phyloP scores from a whole-genome alignment of 2,797 vertebrate species.

The Notoglanidium macrostoma region DNA sequence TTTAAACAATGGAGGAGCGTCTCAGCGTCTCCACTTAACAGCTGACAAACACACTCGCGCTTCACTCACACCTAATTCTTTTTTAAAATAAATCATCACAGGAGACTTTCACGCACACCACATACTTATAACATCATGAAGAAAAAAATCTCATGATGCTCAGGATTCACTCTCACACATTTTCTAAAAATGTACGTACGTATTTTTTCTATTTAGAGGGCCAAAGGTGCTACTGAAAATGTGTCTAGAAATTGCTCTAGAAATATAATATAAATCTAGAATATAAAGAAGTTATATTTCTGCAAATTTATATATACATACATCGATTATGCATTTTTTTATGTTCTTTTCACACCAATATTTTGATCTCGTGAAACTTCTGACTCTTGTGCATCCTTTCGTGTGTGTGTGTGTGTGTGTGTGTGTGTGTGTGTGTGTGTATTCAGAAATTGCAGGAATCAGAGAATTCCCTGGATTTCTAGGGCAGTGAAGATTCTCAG shows the following conservation, averaged over 20 bases:
- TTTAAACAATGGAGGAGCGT: constrained; percentile 3
- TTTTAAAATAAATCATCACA: background rate
- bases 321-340: background rate
- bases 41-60: background rate
- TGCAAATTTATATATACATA: background rate
- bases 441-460: background rate
- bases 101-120: background rate
- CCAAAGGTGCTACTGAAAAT: background rate
- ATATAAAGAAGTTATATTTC: no score
- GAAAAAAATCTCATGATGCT: background rate
- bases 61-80: background rate
- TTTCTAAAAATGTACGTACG: no score
- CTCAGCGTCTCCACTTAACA: background rate
- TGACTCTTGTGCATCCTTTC: background rate
- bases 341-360: background rate
- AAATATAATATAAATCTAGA: no score
- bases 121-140: background rate
- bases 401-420: background rate
- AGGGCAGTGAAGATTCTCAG: background rate
- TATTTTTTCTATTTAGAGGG: background rate
- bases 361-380: background rate
- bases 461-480: background rate
- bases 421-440: background rate
- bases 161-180: background rate
- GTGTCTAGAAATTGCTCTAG: background rate